A percentile compares a stretch with the other conserved stretches of the same genome.
These are phyloP conservation scores for Nemotelus pantherinus DNA, from an alignment of 2,888 invertebrate species.

Conservation along the genomic window DNA sequence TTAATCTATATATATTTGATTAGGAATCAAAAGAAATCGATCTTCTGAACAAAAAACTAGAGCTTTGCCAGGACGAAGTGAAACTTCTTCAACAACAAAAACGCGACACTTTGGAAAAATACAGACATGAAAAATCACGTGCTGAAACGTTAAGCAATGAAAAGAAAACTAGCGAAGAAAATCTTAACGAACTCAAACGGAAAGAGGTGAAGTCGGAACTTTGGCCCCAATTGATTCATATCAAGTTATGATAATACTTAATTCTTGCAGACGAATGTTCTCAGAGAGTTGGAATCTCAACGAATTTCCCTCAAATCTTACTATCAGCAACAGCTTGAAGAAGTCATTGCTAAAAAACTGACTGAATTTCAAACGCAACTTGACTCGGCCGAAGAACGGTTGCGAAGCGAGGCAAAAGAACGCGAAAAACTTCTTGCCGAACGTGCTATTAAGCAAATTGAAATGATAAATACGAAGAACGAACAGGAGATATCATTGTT, in stretches of 20 bases:
- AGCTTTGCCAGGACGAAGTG: conserved; percentile 28
- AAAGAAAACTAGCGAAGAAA: conserved; percentile 67
- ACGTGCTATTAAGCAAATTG: conserved; percentile 76
- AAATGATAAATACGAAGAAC: conserved; percentile 77
- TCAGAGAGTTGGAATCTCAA: conserved; percentile 70
- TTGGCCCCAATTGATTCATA: conserved; percentile 50
- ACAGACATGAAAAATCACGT: conserved; percentile 67
- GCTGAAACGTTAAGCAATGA: conserved; percentile 68
- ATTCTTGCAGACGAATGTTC: conserved; percentile 64
- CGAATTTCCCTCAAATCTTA: conserved; percentile 76
- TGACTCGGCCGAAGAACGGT: conserved; percentile 73
- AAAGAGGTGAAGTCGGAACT: conserved; percentile 67
- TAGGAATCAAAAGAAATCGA: conserved; percentile 12
- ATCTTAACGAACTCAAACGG: conserved; percentile 67
- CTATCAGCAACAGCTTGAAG: conserved; percentile 84
- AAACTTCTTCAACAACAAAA: conserved; percentile 66
- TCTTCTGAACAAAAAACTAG: conserved; percentile 3
- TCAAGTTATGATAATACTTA: not conserved
- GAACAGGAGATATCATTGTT: conserved; percentile 78
- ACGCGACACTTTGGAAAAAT: conserved; percentile 66
- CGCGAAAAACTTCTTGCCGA: conserved; percentile 75
- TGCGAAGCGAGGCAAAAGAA: conserved; percentile 72
- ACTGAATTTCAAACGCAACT: conserved; percentile 81
- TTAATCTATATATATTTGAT: not conserved
- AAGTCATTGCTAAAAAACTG: conserved; percentile 78